These are phyloP conservation scores for Triops cancriformis DNA, from an alignment of 1,140 invertebrate species.

Conservation along the genomic window DNA sequence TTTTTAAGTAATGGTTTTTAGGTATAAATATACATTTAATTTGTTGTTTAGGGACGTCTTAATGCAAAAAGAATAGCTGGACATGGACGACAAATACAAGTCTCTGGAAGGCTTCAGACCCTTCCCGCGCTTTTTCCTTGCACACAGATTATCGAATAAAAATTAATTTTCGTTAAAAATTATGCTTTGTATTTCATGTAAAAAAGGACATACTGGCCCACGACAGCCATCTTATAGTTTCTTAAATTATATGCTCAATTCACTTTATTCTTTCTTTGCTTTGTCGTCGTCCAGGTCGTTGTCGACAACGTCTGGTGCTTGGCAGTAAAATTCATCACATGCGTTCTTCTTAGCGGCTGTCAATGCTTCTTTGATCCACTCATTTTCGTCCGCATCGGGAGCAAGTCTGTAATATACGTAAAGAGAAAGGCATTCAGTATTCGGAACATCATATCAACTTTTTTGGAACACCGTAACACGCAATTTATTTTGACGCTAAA, in stretches of 20 bases:
- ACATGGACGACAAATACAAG: too few species aligned
- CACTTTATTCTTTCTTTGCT: neutral
- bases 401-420: slow-evolving; percentile 19
- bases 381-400: slow-evolving; percentile 27
- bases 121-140: too few species aligned
- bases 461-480: too few species aligned
- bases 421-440: neutral
- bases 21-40: too few species aligned
- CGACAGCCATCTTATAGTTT: neutral
- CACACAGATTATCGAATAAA: neutral
- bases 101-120: too few species aligned
- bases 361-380: slow-evolving; percentile 27
- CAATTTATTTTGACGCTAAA: too few species aligned
- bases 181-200: slow-evolving; percentile 5
- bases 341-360: slow-evolving; percentile 27
- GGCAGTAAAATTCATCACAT: slow-evolving; percentile 28
- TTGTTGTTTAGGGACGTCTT: too few species aligned
- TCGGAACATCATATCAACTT: neutral
- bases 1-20: too few species aligned
- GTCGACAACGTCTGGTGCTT: neutral
- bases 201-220: neutral
- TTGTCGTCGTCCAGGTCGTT: slow-evolving; percentile 18
- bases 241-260: neutral
- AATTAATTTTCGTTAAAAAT: neutral
- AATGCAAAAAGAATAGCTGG: too few species aligned